Evolutionary conservation across 2,888 invertebrate species (phyloP), one percentile per base, ranked within the genome.

Genomic region (Drosophila dives): DNA sequence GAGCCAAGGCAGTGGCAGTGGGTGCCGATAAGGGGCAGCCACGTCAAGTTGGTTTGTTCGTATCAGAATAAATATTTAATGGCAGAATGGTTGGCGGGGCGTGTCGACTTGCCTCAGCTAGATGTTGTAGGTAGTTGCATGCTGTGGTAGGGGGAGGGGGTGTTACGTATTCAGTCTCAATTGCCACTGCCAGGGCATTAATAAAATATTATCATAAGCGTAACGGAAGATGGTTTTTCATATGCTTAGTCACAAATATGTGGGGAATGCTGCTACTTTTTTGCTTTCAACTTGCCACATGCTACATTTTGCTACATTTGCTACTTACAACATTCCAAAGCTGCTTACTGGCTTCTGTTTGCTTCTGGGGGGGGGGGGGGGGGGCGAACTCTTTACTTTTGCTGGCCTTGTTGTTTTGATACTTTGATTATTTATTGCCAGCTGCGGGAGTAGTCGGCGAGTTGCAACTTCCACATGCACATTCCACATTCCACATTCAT

Each of bases 131-230:
- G 34, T 42, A 23, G 40, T 15, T 51, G 64, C 38, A 29, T 12
- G 55, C 38, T 23, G 3, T 29, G 29, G 5, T n/a, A n/a, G 29
- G 29, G 29, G 29, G 29, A 5, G 0, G 29, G 29, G 29, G 29
- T 49, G 49, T 17, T 17, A 29, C 11, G 33, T 32, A 32, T 29
- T 29, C 29, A 6, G 1, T 29, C 17, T 26, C n/a, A 51, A 48
- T 54, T 51, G 45, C 45, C 45, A 45, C 7, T 45, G 45, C 45
- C 45, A 20, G 48, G 51, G 63, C 77, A 76, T 85, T 77, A 86
- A 86, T 86, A 90, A 90, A 90, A 90, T 90, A 86, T 86, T 86
- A 86, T 90, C 74, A 88, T 90, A 90, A 90, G 77, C 78, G 80
- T 72, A 85, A 77, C 74, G 75, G 66, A 71, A 76, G 75, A 83